Conservation (phyloP, 1,140 invertebrate species). For the Papilio helenus region DNA sequence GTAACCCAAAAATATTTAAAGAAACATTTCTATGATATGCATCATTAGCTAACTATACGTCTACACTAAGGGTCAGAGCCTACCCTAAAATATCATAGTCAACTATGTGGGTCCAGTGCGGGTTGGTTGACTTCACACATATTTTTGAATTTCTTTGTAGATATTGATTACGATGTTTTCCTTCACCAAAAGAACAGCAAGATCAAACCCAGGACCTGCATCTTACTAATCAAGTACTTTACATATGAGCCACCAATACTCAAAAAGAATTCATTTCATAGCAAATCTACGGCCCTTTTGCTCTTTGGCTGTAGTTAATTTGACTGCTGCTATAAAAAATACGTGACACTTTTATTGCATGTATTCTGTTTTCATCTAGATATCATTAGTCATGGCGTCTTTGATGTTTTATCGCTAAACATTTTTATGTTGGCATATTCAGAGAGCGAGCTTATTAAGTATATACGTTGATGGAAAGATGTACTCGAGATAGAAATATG, state of each 20-base stretch:
- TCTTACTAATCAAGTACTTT: too few relatives aligned
- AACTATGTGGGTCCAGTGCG: too few relatives aligned
- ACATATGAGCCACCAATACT: too few relatives aligned
- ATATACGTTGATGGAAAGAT: slow-evolving; percentile 70
- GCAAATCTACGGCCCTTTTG: slow-evolving; percentile 41
- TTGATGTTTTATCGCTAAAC: slow-evolving; percentile 77
- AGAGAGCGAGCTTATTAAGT: slow-evolving; percentile 64
- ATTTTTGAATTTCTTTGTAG: too few relatives aligned
- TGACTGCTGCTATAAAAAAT: slow-evolving; percentile 62
- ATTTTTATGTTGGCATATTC: slow-evolving; percentile 75
- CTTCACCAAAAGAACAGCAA: too few relatives aligned
- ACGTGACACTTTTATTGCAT: slow-evolving; percentile 77
- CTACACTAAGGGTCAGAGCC: too few relatives aligned
- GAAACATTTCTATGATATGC: background rate
- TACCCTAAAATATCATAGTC: too few relatives aligned
- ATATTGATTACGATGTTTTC: too few relatives aligned
- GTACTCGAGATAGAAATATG: slow-evolving; percentile 57
- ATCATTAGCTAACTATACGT: too few relatives aligned
- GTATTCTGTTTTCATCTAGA: slow-evolving; percentile 79
- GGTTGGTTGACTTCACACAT: too few relatives aligned
- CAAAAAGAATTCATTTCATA: background rate
- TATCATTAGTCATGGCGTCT: slow-evolving; percentile 75
- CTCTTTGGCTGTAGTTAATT: slow-evolving; percentile 43
- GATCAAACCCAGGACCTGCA: too few relatives aligned
- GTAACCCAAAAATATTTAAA: background rate